Conservation (phyloP, 2,113 vertebrate genomes). For the Cyrtonyx montezumae region DNA sequence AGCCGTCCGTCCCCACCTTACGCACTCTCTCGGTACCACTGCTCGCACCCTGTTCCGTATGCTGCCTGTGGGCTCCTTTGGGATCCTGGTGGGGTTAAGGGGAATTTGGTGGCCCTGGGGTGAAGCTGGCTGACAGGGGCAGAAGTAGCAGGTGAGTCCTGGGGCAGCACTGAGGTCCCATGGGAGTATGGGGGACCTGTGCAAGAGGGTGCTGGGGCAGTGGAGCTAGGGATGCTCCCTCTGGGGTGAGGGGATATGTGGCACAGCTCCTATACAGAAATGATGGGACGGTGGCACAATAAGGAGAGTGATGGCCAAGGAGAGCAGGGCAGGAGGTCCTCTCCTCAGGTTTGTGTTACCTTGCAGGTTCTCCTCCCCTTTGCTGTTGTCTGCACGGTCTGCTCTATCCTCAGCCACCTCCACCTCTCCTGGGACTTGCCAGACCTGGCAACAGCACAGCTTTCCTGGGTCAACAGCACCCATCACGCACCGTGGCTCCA, state of each 20-base stretch:
- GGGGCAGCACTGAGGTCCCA: background rate
- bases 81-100: background rate
- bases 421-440: constrained; percentile 25
- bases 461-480: constrained; percentile 46
- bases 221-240: background rate
- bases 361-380: constrained; percentile 82
- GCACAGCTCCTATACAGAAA: background rate
- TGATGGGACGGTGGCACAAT: background rate
- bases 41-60: background rate
- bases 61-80: background rate
- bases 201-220: background rate
- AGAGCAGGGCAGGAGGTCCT: background rate
- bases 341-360: background rate
- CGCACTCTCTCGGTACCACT: constrained; percentile 80
- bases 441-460: background rate
- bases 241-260: background rate
- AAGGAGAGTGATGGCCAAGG: background rate
- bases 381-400: constrained; percentile 74
- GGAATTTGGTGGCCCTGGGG: background rate
- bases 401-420: constrained; percentile 67
- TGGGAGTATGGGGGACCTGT: fast-evolving
- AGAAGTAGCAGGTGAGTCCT: background rate
- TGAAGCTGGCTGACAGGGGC: background rate
- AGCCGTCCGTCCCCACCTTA: constrained; percentile 48
- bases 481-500: constrained; percentile 76